These are phyloP conservation scores for Zoanthus solanderi DNA, from an alignment of 92 coral and sea anemone species.

Conservation along the genomic window DNA sequence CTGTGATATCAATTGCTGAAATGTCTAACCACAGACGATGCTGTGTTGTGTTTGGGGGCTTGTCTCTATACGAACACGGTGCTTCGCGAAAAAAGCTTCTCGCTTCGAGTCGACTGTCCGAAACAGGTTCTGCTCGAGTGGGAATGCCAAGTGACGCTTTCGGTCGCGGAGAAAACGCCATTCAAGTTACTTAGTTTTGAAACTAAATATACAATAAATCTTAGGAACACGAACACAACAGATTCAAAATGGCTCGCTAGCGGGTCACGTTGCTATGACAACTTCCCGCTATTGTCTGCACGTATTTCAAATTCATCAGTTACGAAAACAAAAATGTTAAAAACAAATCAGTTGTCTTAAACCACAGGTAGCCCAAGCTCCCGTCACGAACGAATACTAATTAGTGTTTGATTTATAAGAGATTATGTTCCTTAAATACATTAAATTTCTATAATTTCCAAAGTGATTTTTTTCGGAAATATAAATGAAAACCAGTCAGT, in stretches of 20 bases:
- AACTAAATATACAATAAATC: background rate
- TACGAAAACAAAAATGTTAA: too few species aligned
- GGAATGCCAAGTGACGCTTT: conserved; percentile 83
- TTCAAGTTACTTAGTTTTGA: background rate
- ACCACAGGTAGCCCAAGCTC: too few species aligned
- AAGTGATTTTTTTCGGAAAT: too few species aligned
- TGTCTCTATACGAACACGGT: conserved; percentile 70
- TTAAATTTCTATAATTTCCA: too few species aligned
- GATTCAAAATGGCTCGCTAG: background rate
- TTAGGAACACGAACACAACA: background rate
- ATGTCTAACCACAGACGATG: conserved; percentile 85
- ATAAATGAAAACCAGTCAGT: too few species aligned
- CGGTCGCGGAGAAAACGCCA: conserved; percentile 86
- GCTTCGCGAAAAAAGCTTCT: conserved; percentile 85
- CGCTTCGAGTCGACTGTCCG: conserved; percentile 63
- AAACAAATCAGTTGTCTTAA: too few species aligned
- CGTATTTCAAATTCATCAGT: too few species aligned
- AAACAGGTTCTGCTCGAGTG: conserved; percentile 52
- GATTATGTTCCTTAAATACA: too few species aligned
- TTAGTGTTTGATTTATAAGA: too few species aligned
- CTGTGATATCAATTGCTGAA: conserved; percentile 69
- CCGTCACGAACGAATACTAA: too few species aligned
- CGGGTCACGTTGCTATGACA: conserved; percentile 4
- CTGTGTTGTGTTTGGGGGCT: conserved; percentile 75
- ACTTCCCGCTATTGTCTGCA: background rate